These are phyloP conservation scores for Rhabdomys pumilio DNA, from an alignment of 2,797 vertebrate species.

Conservation along the genomic window DNA sequence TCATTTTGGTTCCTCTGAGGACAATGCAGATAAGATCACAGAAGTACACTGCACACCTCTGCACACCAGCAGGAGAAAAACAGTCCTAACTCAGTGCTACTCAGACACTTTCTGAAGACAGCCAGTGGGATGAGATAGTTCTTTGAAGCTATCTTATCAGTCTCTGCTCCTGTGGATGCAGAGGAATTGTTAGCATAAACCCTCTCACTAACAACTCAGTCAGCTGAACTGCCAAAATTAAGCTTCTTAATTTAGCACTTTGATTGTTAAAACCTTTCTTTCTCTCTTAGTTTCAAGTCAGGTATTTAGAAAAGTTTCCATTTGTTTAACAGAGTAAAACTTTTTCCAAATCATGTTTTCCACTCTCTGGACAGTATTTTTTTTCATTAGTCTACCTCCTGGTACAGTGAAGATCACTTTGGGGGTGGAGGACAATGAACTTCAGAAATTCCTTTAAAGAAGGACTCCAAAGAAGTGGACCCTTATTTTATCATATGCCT, in stretches of 20 bases:
- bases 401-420: conserved; percentile 58
- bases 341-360: conserved; percentile 80
- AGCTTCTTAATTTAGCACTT: conserved; percentile 90
- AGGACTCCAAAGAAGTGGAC: not conserved
- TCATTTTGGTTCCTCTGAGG: not conserved
- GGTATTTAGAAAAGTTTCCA: conserved; percentile 85
- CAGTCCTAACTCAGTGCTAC: conserved; percentile 58
- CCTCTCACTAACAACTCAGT: conserved; percentile 85
- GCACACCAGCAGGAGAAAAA: conserved; percentile 43
- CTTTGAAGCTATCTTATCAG: conserved; percentile 87
- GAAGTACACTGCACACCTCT: conserved; percentile 55
- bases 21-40: conserved; percentile 6
- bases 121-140: conserved; percentile 84
- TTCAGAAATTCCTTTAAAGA: conserved; percentile 69
- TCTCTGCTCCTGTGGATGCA: conserved; percentile 83
- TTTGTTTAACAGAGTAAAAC: conserved; percentile 85
- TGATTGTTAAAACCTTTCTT: conserved; percentile 86
- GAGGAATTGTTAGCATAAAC: conserved; percentile 88
- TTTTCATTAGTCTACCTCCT: conserved; percentile 34
- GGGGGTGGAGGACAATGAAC: not conserved
- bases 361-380: conserved; percentile 60
- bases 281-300: conserved; percentile 74
- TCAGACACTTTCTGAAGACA: conserved; percentile 82
- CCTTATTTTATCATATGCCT: not conserved
- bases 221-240: conserved; percentile 89